Evolutionary conservation across 2,113 vertebrate genomes (phyloP).

Genomic region (Nyctereutes procyonoides): DNA sequence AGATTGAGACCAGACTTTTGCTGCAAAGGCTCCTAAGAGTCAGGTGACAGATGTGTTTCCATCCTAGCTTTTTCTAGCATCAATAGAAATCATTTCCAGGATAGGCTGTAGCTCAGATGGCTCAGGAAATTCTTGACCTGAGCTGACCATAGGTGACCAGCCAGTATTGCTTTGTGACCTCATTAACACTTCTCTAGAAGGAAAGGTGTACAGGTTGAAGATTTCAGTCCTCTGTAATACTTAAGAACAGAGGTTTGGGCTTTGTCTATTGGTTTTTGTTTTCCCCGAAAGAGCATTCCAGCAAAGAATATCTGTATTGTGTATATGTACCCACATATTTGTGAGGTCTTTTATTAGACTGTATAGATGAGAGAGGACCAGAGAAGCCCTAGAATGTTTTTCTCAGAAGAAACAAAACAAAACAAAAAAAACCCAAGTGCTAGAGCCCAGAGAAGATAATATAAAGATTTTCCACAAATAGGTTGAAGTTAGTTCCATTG

Average conservation of each 20-base stretch:
- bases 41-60: not conserved
- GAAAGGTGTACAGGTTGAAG: not conserved
- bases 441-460: not conserved
- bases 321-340: not conserved
- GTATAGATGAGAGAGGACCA: not conserved
- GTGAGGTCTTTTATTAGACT: not conserved
- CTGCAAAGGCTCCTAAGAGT: not conserved
- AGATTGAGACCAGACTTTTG: not conserved
- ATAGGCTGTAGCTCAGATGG: not conserved
- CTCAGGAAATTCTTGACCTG: not conserved
- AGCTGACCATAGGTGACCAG: not conserved
- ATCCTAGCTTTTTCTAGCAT: not conserved
- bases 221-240: not conserved
- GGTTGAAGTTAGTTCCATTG: not conserved
- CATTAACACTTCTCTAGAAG: not conserved
- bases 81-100: not conserved
- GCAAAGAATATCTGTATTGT: not conserved
- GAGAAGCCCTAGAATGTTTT: not conserved
- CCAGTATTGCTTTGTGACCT: not conserved
- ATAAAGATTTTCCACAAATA: not conserved
- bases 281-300: not conserved
- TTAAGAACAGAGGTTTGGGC: not conserved
- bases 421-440: not conserved
- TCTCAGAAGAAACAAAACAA: not conserved
- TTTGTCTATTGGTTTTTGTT: not conserved